Base-by-base conservation (phyloP, 2,797 vertebrate species). In the Mus spretus region DNA sequence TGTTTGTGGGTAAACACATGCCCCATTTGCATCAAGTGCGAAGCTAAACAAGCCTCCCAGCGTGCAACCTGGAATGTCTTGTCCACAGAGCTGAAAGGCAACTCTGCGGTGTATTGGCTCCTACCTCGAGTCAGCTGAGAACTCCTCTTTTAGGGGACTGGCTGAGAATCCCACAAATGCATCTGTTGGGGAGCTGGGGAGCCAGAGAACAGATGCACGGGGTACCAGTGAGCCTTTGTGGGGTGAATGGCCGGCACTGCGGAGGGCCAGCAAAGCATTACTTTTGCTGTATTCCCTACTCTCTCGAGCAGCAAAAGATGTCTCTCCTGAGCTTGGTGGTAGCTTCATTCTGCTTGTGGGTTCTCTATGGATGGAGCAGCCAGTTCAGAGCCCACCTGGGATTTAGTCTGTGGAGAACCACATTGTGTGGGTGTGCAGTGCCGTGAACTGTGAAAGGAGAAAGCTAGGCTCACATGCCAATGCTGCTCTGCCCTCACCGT, bases 1-100 rank as follows among this genome's bases (percentile, higher is more conserved):
- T 97, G 97, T 97, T 97, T 98, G 96, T 98, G 97, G 95, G 96
- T 90, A 98, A 98, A 98, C 97, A 97, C 93, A 84, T 63, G 34
- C 67, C 86, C 96, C 89, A 97, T 98, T 97, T 98, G 96, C 81
- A 19, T 98, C 92, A 94, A 98, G 98, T 98, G 97, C 87, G 98
- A 97, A 96, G 79, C 87, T 85, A 96, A 98, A 97, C 95, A 97
- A 96, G 93, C 89, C 81, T 97, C 93, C 31, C 92, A 57, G 94
- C 91, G 0, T n/a, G 67, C 92, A 97, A 96, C 97, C 97, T 94
- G 95, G 92, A 91, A 95, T 96, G 95, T 77, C 96, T 96, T 95
- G 97, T 98, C 97, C 96, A 83, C 3, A n/a, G 91, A 96, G 89
- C 94, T 96, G 97, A 97, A 97, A 96, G 94, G 96, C 79, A 0